Evolutionary conservation across 1,140 invertebrate genomes (phyloP), one percentile per base, ranked within the genome.

Genomic region (Phenacoccus solenopsis): DNA sequence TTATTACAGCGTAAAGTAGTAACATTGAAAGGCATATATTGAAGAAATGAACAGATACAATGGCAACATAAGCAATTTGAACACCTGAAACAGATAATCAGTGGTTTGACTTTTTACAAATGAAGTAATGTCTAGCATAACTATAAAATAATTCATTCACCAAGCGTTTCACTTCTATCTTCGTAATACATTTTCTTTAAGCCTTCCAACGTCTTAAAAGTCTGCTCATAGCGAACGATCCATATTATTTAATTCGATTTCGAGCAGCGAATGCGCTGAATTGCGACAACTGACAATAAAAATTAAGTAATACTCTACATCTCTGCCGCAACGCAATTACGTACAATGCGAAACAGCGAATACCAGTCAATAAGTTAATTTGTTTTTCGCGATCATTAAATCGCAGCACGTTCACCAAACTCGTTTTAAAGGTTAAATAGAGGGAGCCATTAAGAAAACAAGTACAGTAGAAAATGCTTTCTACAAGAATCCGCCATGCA

Each of bases 61-160:
- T 64, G 22, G 59, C 59, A 64, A 64, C 25, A 27, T 64, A 64
- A 25, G 59, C 59, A 16, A 64, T 64, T 24, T 64, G 59, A 20
- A 64, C 59, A 64, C 59, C 59, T 64, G 59, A 64, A 64, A 64
- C 25, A 64, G n/a, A n/a, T n/a, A 64, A 25, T 25, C 21, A 64
- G 16, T 38, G 32, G n/a, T n/a, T n/a, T n/a, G n/a, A n/a, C n/a
- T n/a, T n/a, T 49, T 49, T 49, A 49, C 16, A 49, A 49, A 5
- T 32, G 13, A 32, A 32, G 5, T 16, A 49, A 9, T n/a, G 38
- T 4, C 2, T 49, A 49, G 5, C n/a, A n/a, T n/a, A n/a, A n/a
- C n/a, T n/a, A n/a, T n/a, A n/a, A n/a, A n/a, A n/a, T n/a, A n/a
- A n/a, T n/a, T n/a, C n/a, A n/a, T n/a, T n/a, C n/a, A n/a, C n/a